Evolutionary conservation across 2,888 invertebrate genomes (phyloP).

Genomic region (Zygothrica quintamaculata): DNA sequence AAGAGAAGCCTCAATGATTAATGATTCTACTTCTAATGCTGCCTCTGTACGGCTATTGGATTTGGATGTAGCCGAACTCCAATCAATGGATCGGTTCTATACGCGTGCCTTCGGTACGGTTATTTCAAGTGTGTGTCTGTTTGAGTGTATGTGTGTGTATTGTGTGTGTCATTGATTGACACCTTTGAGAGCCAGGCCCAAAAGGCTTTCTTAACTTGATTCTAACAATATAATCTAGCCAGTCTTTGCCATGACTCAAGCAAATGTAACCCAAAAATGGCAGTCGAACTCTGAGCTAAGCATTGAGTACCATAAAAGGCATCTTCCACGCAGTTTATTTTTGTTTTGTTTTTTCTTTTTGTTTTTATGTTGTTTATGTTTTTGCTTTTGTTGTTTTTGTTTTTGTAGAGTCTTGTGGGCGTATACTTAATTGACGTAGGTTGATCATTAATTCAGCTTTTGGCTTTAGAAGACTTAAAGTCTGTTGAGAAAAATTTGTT

Average conservation of each 20-base stretch:
- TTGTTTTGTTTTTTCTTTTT: too few relatives aligned
- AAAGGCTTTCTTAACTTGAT: conserved; percentile 27
- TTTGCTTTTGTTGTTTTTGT: too few relatives aligned
- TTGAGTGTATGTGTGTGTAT: conserved; percentile 3
- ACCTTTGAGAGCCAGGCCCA: conserved; percentile 25
- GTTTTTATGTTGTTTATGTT: too few relatives aligned
- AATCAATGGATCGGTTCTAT: conserved; percentile 39
- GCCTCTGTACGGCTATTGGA: conserved; percentile 17
- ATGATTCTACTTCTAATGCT: conserved; percentile 42
- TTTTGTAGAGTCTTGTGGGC: conserved; percentile 48
- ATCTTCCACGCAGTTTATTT: conserved; percentile 34
- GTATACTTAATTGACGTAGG: conserved; percentile 63
- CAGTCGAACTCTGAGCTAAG: conserved; percentile 21
- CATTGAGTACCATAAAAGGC: conserved; percentile 58
- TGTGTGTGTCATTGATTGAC: conserved; percentile 37
- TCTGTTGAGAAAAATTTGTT: conserved; percentile 37
- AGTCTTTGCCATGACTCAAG: conserved; percentile 52
- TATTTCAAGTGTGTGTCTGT: background rate
- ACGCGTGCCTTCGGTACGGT: conserved; percentile 38
- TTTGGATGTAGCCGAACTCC: conserved; percentile 23
- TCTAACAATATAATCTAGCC: conserved; percentile 27
- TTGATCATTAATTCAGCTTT: conserved; percentile 56
- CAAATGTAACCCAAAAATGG: conserved; percentile 51
- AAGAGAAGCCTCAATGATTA: conserved; percentile 59
- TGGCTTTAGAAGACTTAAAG: background rate